These are phyloP conservation scores for Acanthochromis polyacanthus DNA, from an alignment of 2,113 vertebrate genomes.

Conservation along the genomic window DNA sequence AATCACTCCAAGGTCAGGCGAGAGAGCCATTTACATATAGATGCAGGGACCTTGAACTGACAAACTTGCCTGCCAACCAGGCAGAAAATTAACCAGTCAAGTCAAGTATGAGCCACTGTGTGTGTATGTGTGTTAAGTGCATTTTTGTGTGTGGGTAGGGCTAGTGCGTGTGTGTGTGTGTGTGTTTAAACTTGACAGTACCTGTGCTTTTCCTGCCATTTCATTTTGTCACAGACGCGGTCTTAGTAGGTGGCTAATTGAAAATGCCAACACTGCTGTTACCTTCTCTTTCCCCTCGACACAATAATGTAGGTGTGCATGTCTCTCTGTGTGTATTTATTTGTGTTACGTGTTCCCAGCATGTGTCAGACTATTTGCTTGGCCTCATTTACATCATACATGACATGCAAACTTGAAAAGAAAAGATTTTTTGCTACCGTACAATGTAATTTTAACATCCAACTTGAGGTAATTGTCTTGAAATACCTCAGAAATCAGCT, in stretches of 20 bases:
- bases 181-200: constrained; percentile 35
- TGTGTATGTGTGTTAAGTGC: constrained; percentile 20
- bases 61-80: constrained; percentile 54
- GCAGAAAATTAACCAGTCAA: constrained; percentile 73
- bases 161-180: not conserved
- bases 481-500: constrained; percentile 1
- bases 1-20: constrained; percentile 76
- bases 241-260: constrained; percentile 80
- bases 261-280: constrained; percentile 73
- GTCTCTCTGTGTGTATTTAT: not conserved
- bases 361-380: constrained; percentile 43
- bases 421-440: not conserved
- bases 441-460: not conserved
- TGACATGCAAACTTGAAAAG: not conserved
- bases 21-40: constrained; percentile 66
- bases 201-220: constrained; percentile 60
- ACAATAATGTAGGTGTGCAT: constrained; percentile 6
- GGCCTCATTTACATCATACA: constrained; percentile 45
- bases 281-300: constrained; percentile 35
- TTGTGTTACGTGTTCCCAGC: constrained; percentile 52
- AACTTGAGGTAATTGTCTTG: not conserved
- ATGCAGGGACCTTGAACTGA: constrained; percentile 69
- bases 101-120: constrained; percentile 56
- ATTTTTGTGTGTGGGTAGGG: not conserved
- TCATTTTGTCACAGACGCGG: constrained; percentile 72